Conservation (phyloP, 2,888 invertebrate genomes). For the Euphydryas editha region DNA sequence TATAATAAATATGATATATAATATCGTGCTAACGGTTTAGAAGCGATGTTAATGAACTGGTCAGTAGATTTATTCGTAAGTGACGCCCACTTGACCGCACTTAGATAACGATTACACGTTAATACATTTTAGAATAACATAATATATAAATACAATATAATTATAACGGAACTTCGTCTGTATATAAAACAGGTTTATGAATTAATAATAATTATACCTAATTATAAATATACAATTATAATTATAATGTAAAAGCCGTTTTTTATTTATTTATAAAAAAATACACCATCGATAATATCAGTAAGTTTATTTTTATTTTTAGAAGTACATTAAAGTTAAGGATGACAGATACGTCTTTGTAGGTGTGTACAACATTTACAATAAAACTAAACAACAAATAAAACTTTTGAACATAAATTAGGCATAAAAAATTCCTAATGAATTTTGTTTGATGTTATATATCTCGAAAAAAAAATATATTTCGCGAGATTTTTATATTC, state of each 20-base stretch:
- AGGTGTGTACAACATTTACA: too few relatives aligned
- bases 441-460: too few relatives aligned
- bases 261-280: too few relatives aligned
- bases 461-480: too few relatives aligned
- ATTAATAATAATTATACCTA: background rate
- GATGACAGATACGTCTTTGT: too few relatives aligned
- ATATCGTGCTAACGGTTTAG: slow-evolving; percentile 27
- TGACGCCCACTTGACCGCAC: slow-evolving; percentile 23
- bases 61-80: slow-evolving; percentile 30
- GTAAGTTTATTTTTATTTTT: too few relatives aligned
- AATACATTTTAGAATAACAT: background rate
- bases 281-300: too few relatives aligned
- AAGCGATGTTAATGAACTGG: slow-evolving; percentile 39
- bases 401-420: too few relatives aligned
- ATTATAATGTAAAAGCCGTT: background rate
- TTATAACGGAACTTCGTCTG: background rate
- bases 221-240: background rate
- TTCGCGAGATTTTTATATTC: too few relatives aligned
- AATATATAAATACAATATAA: background rate
- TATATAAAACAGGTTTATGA: background rate
- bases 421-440: too few relatives aligned
- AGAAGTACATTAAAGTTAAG: too few relatives aligned
- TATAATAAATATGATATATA: slow-evolving; percentile 13
- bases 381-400: too few relatives aligned
- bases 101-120: slow-evolving; percentile 12